phyloP scores from a whole-genome alignment of 2,797 vertebrate genomes.

The Crocodylus rhombifer region DNA sequence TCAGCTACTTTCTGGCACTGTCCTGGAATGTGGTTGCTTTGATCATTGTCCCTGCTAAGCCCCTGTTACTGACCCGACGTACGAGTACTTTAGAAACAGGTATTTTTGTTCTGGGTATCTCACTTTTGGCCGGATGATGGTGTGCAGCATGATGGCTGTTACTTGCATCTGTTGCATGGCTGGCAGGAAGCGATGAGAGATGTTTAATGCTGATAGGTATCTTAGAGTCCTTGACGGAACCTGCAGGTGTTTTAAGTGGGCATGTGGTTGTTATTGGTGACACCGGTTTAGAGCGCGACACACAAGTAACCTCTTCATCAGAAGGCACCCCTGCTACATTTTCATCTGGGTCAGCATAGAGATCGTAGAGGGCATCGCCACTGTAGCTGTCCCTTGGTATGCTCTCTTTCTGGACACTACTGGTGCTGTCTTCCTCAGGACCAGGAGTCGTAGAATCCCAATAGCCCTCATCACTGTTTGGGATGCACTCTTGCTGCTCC shows the following conservation, averaged over 20 bases:
- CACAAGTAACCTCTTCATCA: constrained; percentile 78
- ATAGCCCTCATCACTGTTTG: constrained; percentile 93
- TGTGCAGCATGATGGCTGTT: constrained; percentile 81
- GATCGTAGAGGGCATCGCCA: constrained; percentile 93
- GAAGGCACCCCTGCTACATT: constrained; percentile 77
- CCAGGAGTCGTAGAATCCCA: constrained; percentile 95
- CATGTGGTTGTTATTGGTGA: constrained; percentile 87
- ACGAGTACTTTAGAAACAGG: constrained; percentile 97
- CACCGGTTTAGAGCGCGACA: constrained; percentile 85
- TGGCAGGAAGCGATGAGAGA: constrained; percentile 87
- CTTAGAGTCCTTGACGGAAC: constrained; percentile 93
- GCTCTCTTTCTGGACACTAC: constrained; percentile 81
- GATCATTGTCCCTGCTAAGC: constrained; percentile 80
- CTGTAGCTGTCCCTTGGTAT: constrained; percentile 92
- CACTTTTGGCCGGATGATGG: constrained; percentile 86
- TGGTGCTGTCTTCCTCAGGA: constrained; percentile 86
- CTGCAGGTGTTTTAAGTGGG: constrained; percentile 90
- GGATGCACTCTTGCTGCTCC: constrained; percentile 85
- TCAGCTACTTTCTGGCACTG: constrained; percentile 89
- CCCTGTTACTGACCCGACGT: constrained; percentile 90
- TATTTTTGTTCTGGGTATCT: constrained; percentile 94
- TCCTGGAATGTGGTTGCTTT: constrained; percentile 83
- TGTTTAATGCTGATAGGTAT: constrained; percentile 94
- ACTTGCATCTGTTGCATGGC: constrained; percentile 86
- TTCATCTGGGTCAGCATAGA: constrained; percentile 89